Conservation (phyloP, 2,797 vertebrate genomes). For the Carcharodon carcharias region DNA sequence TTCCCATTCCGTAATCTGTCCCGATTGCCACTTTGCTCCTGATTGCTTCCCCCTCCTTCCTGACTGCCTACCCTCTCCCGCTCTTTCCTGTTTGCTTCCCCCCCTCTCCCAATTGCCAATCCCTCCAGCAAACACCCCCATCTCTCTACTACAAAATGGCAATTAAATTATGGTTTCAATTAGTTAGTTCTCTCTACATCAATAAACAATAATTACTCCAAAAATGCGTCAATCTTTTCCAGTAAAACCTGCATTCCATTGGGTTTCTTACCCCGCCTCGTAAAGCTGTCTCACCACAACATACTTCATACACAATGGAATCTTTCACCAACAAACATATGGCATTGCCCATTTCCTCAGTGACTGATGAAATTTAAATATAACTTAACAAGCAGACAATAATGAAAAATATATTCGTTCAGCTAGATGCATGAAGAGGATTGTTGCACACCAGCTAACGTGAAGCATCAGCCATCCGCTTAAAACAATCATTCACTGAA, state of each 20-base stretch:
- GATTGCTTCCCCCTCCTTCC: background rate
- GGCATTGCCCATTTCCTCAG: background rate
- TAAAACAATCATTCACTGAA: background rate
- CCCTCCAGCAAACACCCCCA: background rate
- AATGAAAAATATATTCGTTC: background rate
- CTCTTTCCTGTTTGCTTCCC: background rate
- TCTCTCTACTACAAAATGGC: background rate
- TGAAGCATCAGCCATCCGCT: background rate
- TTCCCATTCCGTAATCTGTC: background rate
- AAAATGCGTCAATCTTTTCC: background rate
- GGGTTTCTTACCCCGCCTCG: background rate
- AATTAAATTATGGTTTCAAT: slow-evolving; percentile 9
- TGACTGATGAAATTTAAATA: background rate
- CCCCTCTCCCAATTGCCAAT: background rate
- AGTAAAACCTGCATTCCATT: background rate
- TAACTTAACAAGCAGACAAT: background rate
- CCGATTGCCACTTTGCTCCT: background rate
- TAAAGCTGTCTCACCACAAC: background rate
- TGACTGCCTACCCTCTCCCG: background rate
- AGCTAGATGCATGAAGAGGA: background rate
- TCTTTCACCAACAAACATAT: slow-evolving; percentile 21
- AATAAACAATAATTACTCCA: background rate
- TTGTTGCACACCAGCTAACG: background rate
- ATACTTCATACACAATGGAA: background rate
- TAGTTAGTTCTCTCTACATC: background rate